A percentile compares a stretch with the other conserved stretches of the same genome.
Evolutionary conservation across 1,140 invertebrate species (phyloP).

Genomic region (Zeugodacus cucurbitae): DNA sequence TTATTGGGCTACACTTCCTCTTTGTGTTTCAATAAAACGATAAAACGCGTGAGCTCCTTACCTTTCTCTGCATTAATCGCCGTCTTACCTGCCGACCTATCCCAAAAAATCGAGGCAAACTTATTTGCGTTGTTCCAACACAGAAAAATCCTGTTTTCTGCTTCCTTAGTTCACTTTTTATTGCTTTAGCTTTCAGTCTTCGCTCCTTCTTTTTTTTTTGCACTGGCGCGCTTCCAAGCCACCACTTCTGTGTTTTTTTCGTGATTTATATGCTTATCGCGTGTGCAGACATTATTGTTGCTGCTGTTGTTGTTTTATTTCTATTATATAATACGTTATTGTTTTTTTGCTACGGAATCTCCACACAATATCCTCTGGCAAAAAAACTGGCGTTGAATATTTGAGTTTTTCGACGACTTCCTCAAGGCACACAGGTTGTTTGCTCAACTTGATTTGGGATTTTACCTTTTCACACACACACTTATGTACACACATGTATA

Average conservation of each 20-base stretch:
- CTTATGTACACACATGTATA: too few species aligned
- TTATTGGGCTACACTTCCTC: slow-evolving; percentile 7
- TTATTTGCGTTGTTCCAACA: not conserved
- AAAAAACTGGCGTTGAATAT: not conserved
- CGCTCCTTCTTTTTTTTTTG: not conserved
- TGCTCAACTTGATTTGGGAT: not conserved
- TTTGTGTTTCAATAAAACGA: not conserved
- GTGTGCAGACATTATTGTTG: not conserved
- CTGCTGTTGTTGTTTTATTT: not conserved
- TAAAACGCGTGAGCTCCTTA: not conserved
- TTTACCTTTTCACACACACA: not conserved
- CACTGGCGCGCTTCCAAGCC: not conserved
- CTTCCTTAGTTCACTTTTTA: not conserved
- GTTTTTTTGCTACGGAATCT: not conserved
- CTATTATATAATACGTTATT: not conserved
- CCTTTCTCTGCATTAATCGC: not conserved
- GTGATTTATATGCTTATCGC: slow-evolving; percentile 33
- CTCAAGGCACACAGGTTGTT: not conserved
- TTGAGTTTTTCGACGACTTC: not conserved
- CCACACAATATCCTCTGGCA: not conserved
- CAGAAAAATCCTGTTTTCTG: not conserved
- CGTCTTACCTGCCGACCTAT: not conserved
- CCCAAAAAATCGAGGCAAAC: not conserved
- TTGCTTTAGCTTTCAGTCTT: not conserved
- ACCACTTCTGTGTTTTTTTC: not conserved